phyloP scores from a whole-genome alignment of 2,888 invertebrate species.

The Machimus rusticus region DNA sequence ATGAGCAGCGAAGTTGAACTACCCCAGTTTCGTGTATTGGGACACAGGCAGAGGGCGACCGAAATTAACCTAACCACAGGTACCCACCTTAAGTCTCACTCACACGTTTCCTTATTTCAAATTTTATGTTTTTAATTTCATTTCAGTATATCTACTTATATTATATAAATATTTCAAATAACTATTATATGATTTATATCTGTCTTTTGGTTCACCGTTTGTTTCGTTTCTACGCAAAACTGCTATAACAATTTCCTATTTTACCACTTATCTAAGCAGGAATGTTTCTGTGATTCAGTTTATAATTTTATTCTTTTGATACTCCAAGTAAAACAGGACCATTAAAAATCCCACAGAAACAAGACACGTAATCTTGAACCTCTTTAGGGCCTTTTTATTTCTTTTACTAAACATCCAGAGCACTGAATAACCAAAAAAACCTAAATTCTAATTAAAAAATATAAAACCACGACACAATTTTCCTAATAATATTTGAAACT shows the following conservation, averaged over 20 bases:
- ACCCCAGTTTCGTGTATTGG: conserved; percentile 96
- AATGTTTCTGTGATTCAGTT: conserved; percentile 12
- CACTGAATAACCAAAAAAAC: conserved; percentile 9
- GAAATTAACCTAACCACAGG: conserved; percentile 96
- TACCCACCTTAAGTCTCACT: conserved; percentile 66
- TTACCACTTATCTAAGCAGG: background rate
- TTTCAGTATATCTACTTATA: background rate
- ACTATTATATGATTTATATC: background rate
- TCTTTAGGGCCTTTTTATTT: background rate
- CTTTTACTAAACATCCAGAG: background rate
- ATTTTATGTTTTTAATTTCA: conserved; percentile 25
- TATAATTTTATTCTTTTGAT: conserved; percentile 1
- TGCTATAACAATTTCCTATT: conserved; percentile 2
- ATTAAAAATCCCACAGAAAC: background rate
- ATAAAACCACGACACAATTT: conserved; percentile 6
- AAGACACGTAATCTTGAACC: background rate
- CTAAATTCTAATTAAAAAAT: background rate
- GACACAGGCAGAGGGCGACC: conserved; percentile 93
- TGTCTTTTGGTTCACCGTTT: conserved; percentile 3
- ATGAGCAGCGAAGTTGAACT: conserved; percentile 95
- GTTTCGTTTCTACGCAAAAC: background rate
- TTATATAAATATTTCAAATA: conserved; percentile 4
- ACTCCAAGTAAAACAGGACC: background rate
- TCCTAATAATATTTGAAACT: conserved; percentile 2
- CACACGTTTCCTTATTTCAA: conserved; percentile 38